Base-by-base conservation (phyloP, 2,797 vertebrate genomes). In the Merluccius polli region DNA sequence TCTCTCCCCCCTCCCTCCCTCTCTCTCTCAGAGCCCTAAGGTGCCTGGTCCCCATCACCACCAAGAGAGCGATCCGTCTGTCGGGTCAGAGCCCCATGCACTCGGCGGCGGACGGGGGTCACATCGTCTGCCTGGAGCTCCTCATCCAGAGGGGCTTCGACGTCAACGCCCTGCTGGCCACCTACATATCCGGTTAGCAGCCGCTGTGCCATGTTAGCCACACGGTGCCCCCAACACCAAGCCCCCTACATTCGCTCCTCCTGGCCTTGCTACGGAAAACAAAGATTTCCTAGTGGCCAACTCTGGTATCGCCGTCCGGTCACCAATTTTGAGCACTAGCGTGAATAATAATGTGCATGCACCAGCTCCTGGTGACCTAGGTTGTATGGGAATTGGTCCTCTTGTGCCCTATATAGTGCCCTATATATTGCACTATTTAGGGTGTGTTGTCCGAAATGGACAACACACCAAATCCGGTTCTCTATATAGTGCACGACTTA, bases 81-180 rank as follows among this genome's bases (percentile, higher is more conserved):
- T 95, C 94, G 11, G 95, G 94, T 2, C 91, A 94, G 81, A 95
- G 88, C 73, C 95, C 95, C 0, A 67, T 96, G 79, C 96, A 96
- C 84, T 95, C 95, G 1, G 95, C 95, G 27, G 93, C 92, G 21
- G 96, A 96, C 0, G 94, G 96, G 31, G 95, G 96, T 38, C 95
- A 94, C 5, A 84, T 85, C 0, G 91, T 95, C 82, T 97, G 95
- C 83, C 89, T 98, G 24, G 85, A 94, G 81, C 93, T 97, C 35
- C 94, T 96, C 21, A 91, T 95, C 77, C 88, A 95, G 83, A 93
- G 81, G 67, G 93, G 85, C 59, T 96, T 95, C 73, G 88, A 95
- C 63, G 92, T 97, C 86, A 95, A 95, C 10, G 72, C 90, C 36
- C 71, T 88, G 73, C 88, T 97, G n/a, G 93, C 63, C 16, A 48